A percentile compares a stretch with the other conserved stretches of the same genome.
phyloP scores from a whole-genome alignment of 2,888 invertebrate genomes.

The Acrobasis repandana region DNA sequence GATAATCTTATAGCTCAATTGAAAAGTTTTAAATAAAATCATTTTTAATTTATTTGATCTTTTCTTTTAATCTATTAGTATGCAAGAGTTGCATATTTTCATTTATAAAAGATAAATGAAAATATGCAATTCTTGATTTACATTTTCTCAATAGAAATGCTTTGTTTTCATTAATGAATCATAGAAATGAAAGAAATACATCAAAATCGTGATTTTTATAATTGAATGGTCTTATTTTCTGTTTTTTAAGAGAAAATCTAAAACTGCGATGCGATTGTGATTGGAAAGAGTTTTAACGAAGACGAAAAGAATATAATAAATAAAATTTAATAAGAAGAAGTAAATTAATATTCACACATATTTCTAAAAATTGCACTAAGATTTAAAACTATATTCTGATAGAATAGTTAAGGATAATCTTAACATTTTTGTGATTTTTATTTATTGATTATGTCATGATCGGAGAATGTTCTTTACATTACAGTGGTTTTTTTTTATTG shows the following conservation, averaged over 20 bases:
- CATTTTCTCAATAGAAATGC: too few species aligned
- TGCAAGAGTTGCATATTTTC: too few species aligned
- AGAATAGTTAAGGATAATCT: slow-evolving; percentile 33
- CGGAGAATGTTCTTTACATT: slow-evolving; percentile 5
- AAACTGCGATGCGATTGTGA: slow-evolving; percentile 71
- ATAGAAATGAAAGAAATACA: too few species aligned
- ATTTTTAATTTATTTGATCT: slow-evolving; percentile 1
- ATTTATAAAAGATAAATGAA: too few species aligned
- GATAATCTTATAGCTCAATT: background rate
- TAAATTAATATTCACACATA: slow-evolving; percentile 61
- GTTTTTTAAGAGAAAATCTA: slow-evolving; percentile 41
- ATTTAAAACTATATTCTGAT: slow-evolving; percentile 37
- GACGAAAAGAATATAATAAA: slow-evolving; percentile 54
- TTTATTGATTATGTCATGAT: slow-evolving; percentile 22
- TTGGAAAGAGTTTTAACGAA: slow-evolving; percentile 67
- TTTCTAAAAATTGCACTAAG: slow-evolving; percentile 73
- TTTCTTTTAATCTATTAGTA: background rate
- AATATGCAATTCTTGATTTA: too few species aligned
- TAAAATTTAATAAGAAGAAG: slow-evolving; percentile 53
- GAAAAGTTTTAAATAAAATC: slow-evolving; percentile 16
- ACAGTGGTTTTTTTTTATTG: slow-evolving; percentile 1
- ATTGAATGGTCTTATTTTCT: background rate
- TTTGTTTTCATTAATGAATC: too few species aligned
- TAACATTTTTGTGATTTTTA: slow-evolving; percentile 32
- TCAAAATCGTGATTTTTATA: too few species aligned